Evolutionary conservation across 2,888 invertebrate genomes (phyloP).

Genomic region (Aspidiotus rigidus): DNA sequence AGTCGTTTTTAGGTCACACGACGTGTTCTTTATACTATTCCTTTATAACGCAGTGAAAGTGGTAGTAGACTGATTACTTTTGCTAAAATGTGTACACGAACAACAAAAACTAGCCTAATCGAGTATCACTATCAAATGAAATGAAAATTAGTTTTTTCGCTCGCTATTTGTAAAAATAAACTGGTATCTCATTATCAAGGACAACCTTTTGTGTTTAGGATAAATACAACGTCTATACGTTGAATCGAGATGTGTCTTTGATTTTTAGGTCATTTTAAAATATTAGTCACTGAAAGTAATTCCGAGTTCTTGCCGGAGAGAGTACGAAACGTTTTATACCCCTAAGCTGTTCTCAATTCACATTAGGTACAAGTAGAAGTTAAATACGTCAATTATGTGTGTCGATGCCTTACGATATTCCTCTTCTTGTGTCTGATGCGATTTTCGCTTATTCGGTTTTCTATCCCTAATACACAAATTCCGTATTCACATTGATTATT

Average conservation of each 20-base stretch:
- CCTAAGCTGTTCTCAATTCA: neutral
- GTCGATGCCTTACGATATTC: neutral
- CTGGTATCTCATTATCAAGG: conserved; percentile 23
- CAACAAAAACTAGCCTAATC: conserved; percentile 12
- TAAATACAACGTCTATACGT: conserved; percentile 3
- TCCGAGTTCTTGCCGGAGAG: conserved; percentile 3
- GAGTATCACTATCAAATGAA: conserved; percentile 21
- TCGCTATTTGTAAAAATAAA: conserved; percentile 14
- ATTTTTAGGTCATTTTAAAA: conserved; percentile 22
- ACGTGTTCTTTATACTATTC: conserved; percentile 17
- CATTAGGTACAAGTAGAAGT: neutral
- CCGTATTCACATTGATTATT: too few species aligned
- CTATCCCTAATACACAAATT: too few species aligned
- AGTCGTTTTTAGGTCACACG: conserved; percentile 25
- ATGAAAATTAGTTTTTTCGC: conserved; percentile 28
- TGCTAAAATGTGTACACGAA: conserved; percentile 21
- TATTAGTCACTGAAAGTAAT: conserved; percentile 7
- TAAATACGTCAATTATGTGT: neutral
- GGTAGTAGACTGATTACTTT: conserved; percentile 31
- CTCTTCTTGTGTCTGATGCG: neutral
- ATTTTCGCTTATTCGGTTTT: neutral
- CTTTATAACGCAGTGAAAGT: conserved; percentile 28
- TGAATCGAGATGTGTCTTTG: conserved; percentile 7
- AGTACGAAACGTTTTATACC: neutral
- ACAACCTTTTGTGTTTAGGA: conserved; percentile 23